Base-by-base conservation (phyloP, 2,113 vertebrate genomes). In the Equus przewalskii region DNA sequence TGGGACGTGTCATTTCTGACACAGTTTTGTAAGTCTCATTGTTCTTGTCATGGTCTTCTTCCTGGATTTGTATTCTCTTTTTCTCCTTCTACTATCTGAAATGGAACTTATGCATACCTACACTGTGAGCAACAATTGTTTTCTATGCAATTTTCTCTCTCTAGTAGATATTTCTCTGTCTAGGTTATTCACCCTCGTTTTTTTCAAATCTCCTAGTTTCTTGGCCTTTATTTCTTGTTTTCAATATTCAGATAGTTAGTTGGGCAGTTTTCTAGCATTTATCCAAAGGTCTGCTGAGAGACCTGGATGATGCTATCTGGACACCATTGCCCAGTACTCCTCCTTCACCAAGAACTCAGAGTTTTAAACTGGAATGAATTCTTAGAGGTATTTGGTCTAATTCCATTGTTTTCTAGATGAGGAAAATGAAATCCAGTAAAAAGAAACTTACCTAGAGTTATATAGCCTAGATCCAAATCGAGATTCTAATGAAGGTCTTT, bases 351-450 rank as follows among this genome's bases (percentile, higher is more conserved):
- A 79, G 73, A 89, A 83, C 36, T 78, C 54, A 79, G 54, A 58
- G 51, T 92, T 96, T 91, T 70, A 49, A 95, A 65, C 51, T 83
- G 64, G 51, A 80, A 87, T 75, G 67, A 93, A 67, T 70, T 91
- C 51, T 82, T 80, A 78, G 76, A 93, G 88, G 78, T 41, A 60
- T 16, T 65, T 70, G 28, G 58, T 85, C n/a, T 60, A 82, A 75
- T n/a, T 81, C 54, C 51, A 30, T 58, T 60, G 88, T 90, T 78
- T 96, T 80, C 51, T 2, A n/a, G 44, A 79, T 69, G 64, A 95
- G 67, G 46, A 79, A 95, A 89, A 75, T 95, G 64, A 97, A 18
- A 33, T 81, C 41, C 4, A 33, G 33, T 11, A 33, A 64, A 84
- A 93, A 73, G 13, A 78, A 80, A 65, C 44, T 94, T 90, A 41